Evolutionary conservation across 2,888 invertebrate genomes (phyloP).

Genomic region (Lacanobia wlatinum): DNA sequence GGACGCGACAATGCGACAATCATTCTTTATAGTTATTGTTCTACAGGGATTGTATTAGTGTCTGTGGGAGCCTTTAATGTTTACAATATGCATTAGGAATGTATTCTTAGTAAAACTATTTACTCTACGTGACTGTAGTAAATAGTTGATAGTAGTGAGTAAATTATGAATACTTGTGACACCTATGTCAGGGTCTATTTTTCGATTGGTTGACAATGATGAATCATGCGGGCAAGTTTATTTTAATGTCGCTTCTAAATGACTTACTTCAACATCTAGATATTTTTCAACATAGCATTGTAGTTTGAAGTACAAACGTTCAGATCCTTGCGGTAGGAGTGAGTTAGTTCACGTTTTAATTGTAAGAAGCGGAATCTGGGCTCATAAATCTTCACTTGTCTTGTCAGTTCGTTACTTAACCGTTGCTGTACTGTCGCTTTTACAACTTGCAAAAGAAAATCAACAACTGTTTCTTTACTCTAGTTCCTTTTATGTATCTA

Average conservation of each 20-base stretch:
- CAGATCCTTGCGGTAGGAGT: neutral
- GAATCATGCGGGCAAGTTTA: conserved; percentile 1
- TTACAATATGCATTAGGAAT: conserved; percentile 19
- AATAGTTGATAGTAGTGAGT: conserved; percentile 24
- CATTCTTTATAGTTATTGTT: neutral
- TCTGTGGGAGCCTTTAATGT: neutral
- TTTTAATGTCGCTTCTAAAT: neutral
- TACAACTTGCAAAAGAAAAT: neutral
- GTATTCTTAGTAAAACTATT: conserved; percentile 39
- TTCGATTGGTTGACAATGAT: neutral
- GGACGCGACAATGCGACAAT: neutral
- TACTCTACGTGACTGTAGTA: conserved; percentile 36
- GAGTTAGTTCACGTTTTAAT: neutral
- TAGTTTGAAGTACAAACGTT: neutral
- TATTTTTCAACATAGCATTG: neutral
- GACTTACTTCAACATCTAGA: neutral
- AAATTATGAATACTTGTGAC: conserved; percentile 16
- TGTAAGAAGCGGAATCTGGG: neutral
- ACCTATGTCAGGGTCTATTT: conserved; percentile 15
- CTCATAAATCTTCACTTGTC: neutral
- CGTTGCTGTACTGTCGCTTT: neutral
- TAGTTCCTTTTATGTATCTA: neutral
- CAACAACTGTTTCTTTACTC: neutral
- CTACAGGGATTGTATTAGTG: no score
- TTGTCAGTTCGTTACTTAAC: neutral